Conservation (phyloP, 2,888 invertebrate genomes). For the Gandaritis pyraliata region DNA sequence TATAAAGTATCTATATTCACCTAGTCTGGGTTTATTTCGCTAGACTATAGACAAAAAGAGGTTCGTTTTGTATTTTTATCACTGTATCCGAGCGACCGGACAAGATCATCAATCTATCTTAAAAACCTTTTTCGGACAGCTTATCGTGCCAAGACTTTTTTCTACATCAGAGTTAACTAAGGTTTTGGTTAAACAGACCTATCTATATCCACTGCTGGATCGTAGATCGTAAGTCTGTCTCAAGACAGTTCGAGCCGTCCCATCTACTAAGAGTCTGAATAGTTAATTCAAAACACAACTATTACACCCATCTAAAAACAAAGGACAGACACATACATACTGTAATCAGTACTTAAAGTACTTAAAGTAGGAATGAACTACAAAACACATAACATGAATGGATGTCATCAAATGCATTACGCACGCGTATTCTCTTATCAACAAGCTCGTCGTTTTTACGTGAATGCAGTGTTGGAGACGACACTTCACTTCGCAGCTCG, state of each 20-base stretch:
- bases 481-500: conserved; percentile 12
- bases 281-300: too few relatives aligned
- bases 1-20: neutral
- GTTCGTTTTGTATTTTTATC: neutral
- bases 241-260: too few relatives aligned
- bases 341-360: neutral
- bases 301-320: too few relatives aligned
- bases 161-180: neutral
- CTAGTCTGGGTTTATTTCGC: conserved; percentile 6
- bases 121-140: conserved; percentile 9
- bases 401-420: neutral
- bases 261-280: too few relatives aligned
- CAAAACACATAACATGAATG: conserved; percentile 13
- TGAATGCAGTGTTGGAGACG: conserved; percentile 11
- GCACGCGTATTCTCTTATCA: conserved; percentile 15
- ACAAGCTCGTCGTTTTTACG: conserved; percentile 14
- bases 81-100: neutral
- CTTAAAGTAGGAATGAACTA: neutral
- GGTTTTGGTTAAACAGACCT: too few relatives aligned
- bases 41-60: neutral
- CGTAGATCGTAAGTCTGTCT: too few relatives aligned
- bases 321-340: too few relatives aligned
- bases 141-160: neutral
- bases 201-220: too few relatives aligned
- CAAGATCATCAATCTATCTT: conserved; percentile 11